Evolutionary conservation across 1,140 invertebrate species (phyloP).

Genomic region (Sarcophaga bullata): DNA sequence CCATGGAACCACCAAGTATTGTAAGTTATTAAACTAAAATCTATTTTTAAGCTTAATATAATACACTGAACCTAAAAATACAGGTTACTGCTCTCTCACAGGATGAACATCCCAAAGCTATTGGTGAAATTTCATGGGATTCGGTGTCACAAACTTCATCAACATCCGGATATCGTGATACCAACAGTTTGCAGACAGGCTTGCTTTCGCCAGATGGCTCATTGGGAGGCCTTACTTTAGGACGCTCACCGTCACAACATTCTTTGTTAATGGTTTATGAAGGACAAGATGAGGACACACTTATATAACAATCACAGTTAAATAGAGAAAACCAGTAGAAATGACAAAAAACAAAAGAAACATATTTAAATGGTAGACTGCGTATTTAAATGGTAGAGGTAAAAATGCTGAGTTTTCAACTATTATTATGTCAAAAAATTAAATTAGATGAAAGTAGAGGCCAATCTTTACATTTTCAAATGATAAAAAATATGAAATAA

Average conservation of each 20-base stretch:
- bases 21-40: constrained; percentile 47
- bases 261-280: constrained; percentile 77
- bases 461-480: too few relatives aligned
- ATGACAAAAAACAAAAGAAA: not conserved
- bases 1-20: constrained; percentile 62
- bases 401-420: too few relatives aligned
- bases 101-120: constrained; percentile 60
- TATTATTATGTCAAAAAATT: too few relatives aligned
- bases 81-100: constrained; percentile 59
- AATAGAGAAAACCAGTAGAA: not conserved
- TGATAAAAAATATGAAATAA: too few relatives aligned
- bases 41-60: not conserved
- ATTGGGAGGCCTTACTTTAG: constrained; percentile 58
- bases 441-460: too few relatives aligned
- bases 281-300: constrained; percentile 77
- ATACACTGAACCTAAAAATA: constrained; percentile 42
- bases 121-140: constrained; percentile 77
- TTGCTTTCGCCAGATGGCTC: constrained; percentile 69
- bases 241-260: constrained; percentile 71
- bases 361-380: too few relatives aligned
- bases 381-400: too few relatives aligned
- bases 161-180: constrained; percentile 80
- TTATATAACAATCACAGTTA: constrained; percentile 71
- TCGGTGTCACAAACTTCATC: constrained; percentile 82
- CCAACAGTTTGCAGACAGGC: constrained; percentile 69